Evolutionary conservation across 2,888 invertebrate genomes (phyloP).

Genomic region (Tachina lurida): DNA sequence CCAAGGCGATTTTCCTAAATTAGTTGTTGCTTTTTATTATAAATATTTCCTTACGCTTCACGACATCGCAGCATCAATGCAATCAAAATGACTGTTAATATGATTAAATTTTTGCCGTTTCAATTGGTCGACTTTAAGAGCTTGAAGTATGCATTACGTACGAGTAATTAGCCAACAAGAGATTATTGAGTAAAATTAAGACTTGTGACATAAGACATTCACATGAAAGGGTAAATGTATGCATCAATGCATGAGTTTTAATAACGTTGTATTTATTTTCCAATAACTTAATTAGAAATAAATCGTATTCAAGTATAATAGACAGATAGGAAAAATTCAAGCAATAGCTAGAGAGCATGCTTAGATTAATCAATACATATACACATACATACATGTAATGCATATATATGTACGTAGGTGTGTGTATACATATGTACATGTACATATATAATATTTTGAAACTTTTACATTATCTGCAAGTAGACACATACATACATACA

Average conservation of each 20-base stretch:
- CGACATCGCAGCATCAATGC: slow-evolving; percentile 4
- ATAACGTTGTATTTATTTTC: slow-evolving; percentile 22
- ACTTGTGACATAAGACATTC: not conserved
- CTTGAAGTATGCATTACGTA: not conserved
- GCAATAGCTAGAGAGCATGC: not conserved
- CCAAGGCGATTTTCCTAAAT: slow-evolving; percentile 37
- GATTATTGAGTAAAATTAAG: slow-evolving; percentile 44
- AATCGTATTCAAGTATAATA: not conserved
- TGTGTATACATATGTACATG: too few relatives aligned
- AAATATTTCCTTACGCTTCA: not conserved
- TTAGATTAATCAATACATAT: not conserved
- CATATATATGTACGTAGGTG: too few relatives aligned
- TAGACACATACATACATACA: too few relatives aligned
- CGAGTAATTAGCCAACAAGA: not conserved
- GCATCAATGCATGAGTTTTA: slow-evolving; percentile 12
- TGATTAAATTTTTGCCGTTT: slow-evolving; percentile 38
- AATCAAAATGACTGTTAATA: slow-evolving; percentile 46
- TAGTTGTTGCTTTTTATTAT: slow-evolving; percentile 21
- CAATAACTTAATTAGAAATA: slow-evolving; percentile 11
- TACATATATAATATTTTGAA: too few relatives aligned
- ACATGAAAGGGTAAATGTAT: not conserved
- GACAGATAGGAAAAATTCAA: not conserved
- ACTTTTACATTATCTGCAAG: too few relatives aligned
- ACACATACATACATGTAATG: too few relatives aligned
- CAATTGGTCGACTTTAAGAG: not conserved